Percentiles rank a stretch among this genome's conserved stretches.
These are phyloP conservation scores for Rhegmatorhina hoffmannsi DNA, from an alignment of 2,113 vertebrate species.

Conservation along the genomic window DNA sequence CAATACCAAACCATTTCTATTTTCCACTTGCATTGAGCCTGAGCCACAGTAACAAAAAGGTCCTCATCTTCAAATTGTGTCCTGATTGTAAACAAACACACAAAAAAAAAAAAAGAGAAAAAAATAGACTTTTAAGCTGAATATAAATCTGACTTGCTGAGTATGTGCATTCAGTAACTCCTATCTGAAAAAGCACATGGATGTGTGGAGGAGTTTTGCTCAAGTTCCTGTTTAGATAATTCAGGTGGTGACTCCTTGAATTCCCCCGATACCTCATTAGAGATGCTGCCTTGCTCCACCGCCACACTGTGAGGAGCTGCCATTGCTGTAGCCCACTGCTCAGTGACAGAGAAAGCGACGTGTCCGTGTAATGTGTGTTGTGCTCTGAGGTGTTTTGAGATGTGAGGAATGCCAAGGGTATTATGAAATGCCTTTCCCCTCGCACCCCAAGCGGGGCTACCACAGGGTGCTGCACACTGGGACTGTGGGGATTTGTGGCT, in stretches of 20 bases:
- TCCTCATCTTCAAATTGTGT: neutral
- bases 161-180: neutral
- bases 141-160: neutral
- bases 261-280: neutral
- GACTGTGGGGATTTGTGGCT: neutral
- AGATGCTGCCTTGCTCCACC: neutral
- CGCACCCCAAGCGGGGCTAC: neutral
- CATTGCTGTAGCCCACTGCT: neutral
- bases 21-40: neutral
- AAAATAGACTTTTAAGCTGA: neutral
- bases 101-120: too few relatives aligned
- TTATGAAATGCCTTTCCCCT: neutral
- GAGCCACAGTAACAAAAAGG: neutral
- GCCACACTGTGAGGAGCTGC: neutral
- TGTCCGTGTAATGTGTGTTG: neutral
- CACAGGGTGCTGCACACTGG: neutral
- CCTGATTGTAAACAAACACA: neutral
- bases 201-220: neutral
- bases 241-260: neutral
- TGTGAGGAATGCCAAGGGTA: neutral
- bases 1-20: neutral
- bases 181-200: neutral
- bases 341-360: neutral
- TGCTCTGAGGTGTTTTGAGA: neutral
- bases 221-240: neutral